Percentiles rank a stretch among this genome's conserved stretches.
Evolutionary conservation across 1,140 invertebrate genomes (phyloP).

Genomic region (Oncopeltus fasciatus): DNA sequence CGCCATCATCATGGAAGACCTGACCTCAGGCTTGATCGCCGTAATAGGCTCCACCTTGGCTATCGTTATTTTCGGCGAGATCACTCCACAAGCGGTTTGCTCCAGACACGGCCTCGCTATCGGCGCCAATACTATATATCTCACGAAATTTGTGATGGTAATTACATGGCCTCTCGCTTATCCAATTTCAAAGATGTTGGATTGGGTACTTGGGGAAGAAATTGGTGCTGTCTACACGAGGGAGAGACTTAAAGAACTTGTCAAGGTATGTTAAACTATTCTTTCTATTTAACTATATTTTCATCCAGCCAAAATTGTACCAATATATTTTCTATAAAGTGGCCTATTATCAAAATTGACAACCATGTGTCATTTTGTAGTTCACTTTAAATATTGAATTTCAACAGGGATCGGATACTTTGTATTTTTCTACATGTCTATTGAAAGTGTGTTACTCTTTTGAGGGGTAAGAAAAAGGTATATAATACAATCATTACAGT

Average conservation of each 20-base stretch:
- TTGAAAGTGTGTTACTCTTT: too few species aligned
- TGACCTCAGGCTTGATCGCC: slow-evolving; percentile 79
- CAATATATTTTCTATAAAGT: too few species aligned
- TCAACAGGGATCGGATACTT: too few species aligned
- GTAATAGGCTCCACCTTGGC: slow-evolving; percentile 76
- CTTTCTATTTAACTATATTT: too few species aligned
- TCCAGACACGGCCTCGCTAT: slow-evolving; percentile 89
- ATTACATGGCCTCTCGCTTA: slow-evolving; percentile 87
- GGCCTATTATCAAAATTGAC: too few species aligned
- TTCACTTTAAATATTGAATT: too few species aligned
- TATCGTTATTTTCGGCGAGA: slow-evolving; percentile 96
- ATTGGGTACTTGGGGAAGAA: slow-evolving; percentile 79
- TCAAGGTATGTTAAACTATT: slow-evolving; percentile 71
- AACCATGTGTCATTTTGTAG: too few species aligned
- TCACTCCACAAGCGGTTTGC: slow-evolving; percentile 79
- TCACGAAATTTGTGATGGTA: slow-evolving; percentile 90
- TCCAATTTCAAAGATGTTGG: slow-evolving; percentile 84
- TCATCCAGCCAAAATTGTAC: too few species aligned
- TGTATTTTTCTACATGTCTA: too few species aligned
- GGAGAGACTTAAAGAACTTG: slow-evolving; percentile 87
- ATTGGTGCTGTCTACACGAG: slow-evolving; percentile 94
- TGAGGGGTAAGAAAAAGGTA: too few species aligned
- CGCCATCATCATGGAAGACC: slow-evolving; percentile 86
- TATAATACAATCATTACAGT: too few species aligned
- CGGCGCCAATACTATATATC: slow-evolving; percentile 83